Evolutionary conservation across 2,888 invertebrate species (phyloP).

Genomic region (Drosophila testacea): DNA sequence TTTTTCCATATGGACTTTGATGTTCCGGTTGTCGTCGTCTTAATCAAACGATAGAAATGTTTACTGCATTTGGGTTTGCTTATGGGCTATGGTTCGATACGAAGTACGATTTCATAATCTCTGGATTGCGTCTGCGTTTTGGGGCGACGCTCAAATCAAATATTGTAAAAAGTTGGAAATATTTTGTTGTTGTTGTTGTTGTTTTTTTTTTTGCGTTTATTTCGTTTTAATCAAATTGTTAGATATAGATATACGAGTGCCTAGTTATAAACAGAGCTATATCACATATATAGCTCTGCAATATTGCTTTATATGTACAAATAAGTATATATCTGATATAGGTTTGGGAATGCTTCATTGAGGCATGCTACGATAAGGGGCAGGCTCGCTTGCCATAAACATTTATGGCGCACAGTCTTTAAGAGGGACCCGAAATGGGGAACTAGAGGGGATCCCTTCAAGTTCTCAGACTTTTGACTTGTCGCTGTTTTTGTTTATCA

Average conservation of each 20-base stretch:
- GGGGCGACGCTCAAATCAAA: slow-evolving; percentile 34
- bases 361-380: slow-evolving; percentile 50
- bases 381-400: slow-evolving; percentile 53
- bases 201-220: slow-evolving; percentile 28
- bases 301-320: slow-evolving; percentile 19
- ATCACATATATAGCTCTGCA: background rate
- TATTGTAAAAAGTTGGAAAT: slow-evolving; percentile 33
- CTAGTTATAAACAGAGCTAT: slow-evolving; percentile 10
- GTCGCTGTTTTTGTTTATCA: slow-evolving; percentile 40
- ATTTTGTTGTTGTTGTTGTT: no score
- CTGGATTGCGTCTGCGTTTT: background rate
- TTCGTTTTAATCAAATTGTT: slow-evolving; percentile 55
- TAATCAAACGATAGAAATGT: slow-evolving; percentile 2
- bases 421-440: slow-evolving; percentile 1
- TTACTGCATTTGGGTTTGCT: background rate
- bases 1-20: slow-evolving; percentile 2
- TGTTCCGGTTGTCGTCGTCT: no score
- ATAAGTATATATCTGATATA: slow-evolving; percentile 18
- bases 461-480: slow-evolving; percentile 10
- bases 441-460: background rate
- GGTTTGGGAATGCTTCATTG: slow-evolving; percentile 13
- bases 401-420: slow-evolving; percentile 37
- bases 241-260: slow-evolving; percentile 28
- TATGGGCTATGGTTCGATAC: slow-evolving; percentile 4
- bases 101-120: slow-evolving; percentile 11